phyloP scores from a whole-genome alignment of 2,113 vertebrate species.

The Pomatostomus ruficeps region DNA sequence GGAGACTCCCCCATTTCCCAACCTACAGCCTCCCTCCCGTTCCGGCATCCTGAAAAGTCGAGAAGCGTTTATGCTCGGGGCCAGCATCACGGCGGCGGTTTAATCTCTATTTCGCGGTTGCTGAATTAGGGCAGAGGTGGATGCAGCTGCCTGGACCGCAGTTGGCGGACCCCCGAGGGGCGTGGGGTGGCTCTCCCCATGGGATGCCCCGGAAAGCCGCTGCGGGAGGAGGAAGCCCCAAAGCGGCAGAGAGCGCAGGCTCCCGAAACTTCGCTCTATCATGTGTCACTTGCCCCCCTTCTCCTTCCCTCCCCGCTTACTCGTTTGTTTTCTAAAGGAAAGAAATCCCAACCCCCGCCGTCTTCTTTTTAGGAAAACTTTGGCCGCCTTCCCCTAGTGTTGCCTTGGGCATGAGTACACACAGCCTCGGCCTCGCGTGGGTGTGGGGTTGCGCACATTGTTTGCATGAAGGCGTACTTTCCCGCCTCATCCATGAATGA shows the following conservation, averaged over 20 bases:
- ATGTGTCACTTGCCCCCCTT: background rate
- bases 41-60: background rate
- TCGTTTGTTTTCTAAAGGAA: background rate
- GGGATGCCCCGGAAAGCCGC: background rate
- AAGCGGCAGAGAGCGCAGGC: background rate
- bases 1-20: background rate
- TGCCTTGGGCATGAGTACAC: background rate
- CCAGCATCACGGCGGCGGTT: background rate
- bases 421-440: background rate
- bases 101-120: background rate
- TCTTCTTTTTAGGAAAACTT: background rate
- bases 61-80: background rate
- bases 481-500: background rate
- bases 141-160: background rate
- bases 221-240: background rate
- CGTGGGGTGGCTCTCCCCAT: background rate
- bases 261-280: background rate
- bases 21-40: fast-evolving
- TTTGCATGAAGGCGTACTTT: background rate
- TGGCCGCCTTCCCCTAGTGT: background rate
- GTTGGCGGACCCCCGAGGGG: background rate
- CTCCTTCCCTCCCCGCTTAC: background rate
- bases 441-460: background rate
- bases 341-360: background rate
- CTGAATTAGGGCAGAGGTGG: background rate